Conservation (phyloP, 1,140 invertebrate species). For the Portunus trituberculatus region DNA sequence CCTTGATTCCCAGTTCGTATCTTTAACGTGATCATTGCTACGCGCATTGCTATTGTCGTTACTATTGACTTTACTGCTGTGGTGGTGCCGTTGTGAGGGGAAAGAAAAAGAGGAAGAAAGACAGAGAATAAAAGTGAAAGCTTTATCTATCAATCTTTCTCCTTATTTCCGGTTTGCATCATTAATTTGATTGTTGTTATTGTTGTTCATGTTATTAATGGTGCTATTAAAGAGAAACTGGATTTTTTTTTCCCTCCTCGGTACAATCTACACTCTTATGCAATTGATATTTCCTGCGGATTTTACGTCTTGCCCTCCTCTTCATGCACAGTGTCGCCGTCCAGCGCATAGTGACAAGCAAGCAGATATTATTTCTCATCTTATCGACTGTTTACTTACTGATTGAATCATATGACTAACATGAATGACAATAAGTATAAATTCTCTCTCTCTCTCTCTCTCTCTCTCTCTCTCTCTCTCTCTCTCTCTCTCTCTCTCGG, state of each 20-base stretch:
- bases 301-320: background rate
- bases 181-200: background rate
- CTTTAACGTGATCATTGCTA: too few relatives aligned
- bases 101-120: background rate
- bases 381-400: background rate
- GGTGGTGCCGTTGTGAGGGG: background rate
- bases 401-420: background rate
- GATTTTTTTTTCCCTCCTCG: too few relatives aligned
- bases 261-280: too few relatives aligned
- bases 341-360: background rate
- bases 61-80: too few relatives aligned
- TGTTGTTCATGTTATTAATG: background rate
- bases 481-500: conserved; percentile 3
- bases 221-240: background rate
- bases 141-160: too few relatives aligned
- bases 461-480: conserved; percentile 18
- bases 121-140: too few relatives aligned
- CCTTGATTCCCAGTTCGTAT: too few relatives aligned
- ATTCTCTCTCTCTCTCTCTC: conserved; percentile 5
- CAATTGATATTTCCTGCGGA: too few relatives aligned
- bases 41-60: too few relatives aligned
- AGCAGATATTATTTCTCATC: background rate
- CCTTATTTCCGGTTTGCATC: too few relatives aligned
- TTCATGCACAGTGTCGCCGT: background rate
- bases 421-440: too few relatives aligned